Percentiles rank a stretch among this genome's conserved stretches.
These are phyloP conservation scores for Falco cherrug DNA, from an alignment of 2,797 vertebrate genomes.

Conservation along the genomic window DNA sequence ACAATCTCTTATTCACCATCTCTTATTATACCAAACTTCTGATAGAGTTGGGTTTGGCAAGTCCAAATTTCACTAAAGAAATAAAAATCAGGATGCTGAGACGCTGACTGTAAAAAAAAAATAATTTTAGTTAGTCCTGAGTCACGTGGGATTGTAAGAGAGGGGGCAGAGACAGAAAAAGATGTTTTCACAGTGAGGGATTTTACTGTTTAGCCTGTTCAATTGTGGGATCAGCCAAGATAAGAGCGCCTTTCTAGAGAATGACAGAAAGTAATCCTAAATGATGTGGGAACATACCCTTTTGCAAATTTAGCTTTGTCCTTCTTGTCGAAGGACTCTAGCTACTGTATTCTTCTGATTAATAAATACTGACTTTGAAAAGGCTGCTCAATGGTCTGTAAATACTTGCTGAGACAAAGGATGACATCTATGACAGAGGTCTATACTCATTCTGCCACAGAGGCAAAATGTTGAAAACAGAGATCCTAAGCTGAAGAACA, in stretches of 20 bases:
- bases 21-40: not conserved
- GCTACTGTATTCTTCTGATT: constrained; percentile 31
- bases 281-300: not conserved
- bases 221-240: not conserved
- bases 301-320: constrained; percentile 20
- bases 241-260: not conserved
- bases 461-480: not conserved
- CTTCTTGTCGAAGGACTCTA: not conserved
- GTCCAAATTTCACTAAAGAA: not conserved
- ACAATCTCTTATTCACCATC: not conserved
- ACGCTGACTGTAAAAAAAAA: not conserved
- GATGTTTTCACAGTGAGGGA: not conserved
- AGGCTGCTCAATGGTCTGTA: not conserved
- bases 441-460: not conserved
- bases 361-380: constrained; percentile 53
- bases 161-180: not conserved
- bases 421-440: constrained; percentile 22
- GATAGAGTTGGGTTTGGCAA: not conserved
- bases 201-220: not conserved
- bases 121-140: not conserved
- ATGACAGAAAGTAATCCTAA: constrained; percentile 33
- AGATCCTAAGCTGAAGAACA: not conserved
- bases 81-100: not conserved
- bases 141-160: not conserved
- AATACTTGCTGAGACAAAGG: constrained; percentile 15